Percentiles rank a stretch among this genome's conserved stretches.
phyloP scores from a whole-genome alignment of 2,888 invertebrate species.

The Agrenia bidenticulata region DNA sequence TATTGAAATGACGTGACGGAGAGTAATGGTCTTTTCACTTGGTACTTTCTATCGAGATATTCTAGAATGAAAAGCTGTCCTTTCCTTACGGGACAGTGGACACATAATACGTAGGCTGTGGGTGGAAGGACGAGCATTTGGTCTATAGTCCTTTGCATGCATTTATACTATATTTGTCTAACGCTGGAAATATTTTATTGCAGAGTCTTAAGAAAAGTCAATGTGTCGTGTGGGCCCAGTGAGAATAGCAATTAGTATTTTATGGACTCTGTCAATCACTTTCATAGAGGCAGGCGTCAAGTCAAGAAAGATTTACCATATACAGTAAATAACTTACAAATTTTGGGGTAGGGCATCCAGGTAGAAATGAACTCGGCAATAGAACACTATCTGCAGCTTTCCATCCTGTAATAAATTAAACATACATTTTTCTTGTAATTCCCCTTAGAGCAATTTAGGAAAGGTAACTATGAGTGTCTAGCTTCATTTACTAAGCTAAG shows the following conservation, averaged over 20 bases:
- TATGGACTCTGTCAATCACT: conserved; percentile 43
- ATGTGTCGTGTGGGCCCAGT: background rate
- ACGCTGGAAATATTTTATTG: no score
- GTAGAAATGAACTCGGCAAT: conserved; percentile 52
- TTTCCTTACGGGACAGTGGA: no score
- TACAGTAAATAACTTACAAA: conserved; percentile 48
- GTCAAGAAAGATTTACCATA: conserved; percentile 11
- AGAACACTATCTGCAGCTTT: conserved; percentile 46
- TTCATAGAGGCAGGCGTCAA: background rate
- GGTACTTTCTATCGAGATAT: background rate
- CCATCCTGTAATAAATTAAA: conserved; percentile 46
- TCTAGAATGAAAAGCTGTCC: no score
- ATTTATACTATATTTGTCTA: no score
- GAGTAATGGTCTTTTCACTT: conserved; percentile 28
- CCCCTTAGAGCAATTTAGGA: background rate
- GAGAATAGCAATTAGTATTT: conserved; percentile 32
- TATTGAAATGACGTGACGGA: conserved; percentile 36
- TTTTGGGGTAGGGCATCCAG: conserved; percentile 51
- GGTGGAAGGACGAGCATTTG: no score
- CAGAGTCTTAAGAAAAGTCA: no score
- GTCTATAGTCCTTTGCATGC: no score
- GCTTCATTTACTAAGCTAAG: background rate
- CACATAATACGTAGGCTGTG: no score
- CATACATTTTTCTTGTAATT: conserved; percentile 4
- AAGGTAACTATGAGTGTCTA: background rate